Evolutionary conservation across 2,797 vertebrate species (phyloP).

Genomic region (Microctenopoma steveboyesi): DNA sequence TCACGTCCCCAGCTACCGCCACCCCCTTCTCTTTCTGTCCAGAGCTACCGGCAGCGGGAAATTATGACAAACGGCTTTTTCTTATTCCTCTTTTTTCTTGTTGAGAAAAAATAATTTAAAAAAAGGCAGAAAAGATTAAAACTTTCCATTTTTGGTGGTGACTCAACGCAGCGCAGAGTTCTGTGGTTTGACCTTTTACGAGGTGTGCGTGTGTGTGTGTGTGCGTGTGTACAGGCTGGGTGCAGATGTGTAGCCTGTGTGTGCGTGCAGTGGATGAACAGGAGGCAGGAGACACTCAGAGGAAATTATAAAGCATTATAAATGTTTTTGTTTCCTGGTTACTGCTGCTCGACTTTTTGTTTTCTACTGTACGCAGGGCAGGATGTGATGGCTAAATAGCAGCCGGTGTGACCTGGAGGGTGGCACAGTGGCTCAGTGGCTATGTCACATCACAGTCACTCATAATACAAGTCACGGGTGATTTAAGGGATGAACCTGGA

Average conservation of each 20-base stretch:
- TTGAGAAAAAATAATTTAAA: constrained; percentile 29
- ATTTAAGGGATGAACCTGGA: too few species aligned
- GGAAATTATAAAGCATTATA: constrained; percentile 22
- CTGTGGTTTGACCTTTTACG: constrained; percentile 71
- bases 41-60: constrained; percentile 72
- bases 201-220: constrained; percentile 41
- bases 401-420: constrained; percentile 24
- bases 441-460: constrained; percentile 17
- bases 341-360: constrained; percentile 20
- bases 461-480: too few species aligned
- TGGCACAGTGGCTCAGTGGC: constrained; percentile 26
- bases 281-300: constrained; percentile 19
- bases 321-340: constrained; percentile 54
- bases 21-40: constrained; percentile 76
- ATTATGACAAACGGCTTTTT: constrained; percentile 77
- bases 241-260: constrained; percentile 21
- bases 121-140: constrained; percentile 60
- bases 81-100: constrained; percentile 62
- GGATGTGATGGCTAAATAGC: constrained; percentile 16
- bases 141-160: constrained; percentile 77
- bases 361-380: constrained; percentile 2
- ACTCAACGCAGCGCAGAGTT: constrained; percentile 65
- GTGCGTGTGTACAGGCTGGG: constrained; percentile 31
- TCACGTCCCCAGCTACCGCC: constrained; percentile 50
- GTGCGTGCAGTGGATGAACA: constrained; percentile 32